These are phyloP conservation scores for Sisor rabdophorus DNA, from an alignment of 2,113 vertebrate genomes.

Conservation along the genomic window DNA sequence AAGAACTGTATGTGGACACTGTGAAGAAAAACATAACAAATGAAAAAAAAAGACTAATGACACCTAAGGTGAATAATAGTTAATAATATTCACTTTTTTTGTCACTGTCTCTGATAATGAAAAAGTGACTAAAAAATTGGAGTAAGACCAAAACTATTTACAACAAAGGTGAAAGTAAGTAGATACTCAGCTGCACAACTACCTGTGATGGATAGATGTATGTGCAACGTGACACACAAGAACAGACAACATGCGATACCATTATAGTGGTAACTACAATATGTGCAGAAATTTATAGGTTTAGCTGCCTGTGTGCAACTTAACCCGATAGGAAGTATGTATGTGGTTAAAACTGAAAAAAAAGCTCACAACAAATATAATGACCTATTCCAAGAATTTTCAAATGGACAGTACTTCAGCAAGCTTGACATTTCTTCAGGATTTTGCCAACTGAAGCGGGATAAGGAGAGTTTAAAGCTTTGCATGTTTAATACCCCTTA, in stretches of 20 bases:
- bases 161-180: no score
- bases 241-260: no score
- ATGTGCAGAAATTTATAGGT: slow-evolving; percentile 27
- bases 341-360: no score
- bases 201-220: slow-evolving; percentile 12
- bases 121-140: no score
- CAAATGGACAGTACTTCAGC: slow-evolving; percentile 1
- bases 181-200: background rate
- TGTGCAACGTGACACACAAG: no score
- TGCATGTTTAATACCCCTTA: slow-evolving; percentile 32
- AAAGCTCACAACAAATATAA: background rate
- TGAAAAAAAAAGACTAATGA: no score
- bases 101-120: no score
- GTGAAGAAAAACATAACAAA: no score
- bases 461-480: slow-evolving; percentile 26
- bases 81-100: no score
- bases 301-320: slow-evolving; percentile 1
- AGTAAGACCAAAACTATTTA: no score
- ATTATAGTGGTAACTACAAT: slow-evolving; percentile 13
- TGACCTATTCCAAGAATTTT: slow-evolving; percentile 39
- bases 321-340: background rate
- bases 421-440: slow-evolving; percentile 30
- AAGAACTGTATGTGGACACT: no score
- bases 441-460: slow-evolving; percentile 40
- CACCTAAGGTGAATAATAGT: no score